Base-by-base conservation (phyloP, 2,888 invertebrate species). In the Phyllotreta striolata region DNA sequence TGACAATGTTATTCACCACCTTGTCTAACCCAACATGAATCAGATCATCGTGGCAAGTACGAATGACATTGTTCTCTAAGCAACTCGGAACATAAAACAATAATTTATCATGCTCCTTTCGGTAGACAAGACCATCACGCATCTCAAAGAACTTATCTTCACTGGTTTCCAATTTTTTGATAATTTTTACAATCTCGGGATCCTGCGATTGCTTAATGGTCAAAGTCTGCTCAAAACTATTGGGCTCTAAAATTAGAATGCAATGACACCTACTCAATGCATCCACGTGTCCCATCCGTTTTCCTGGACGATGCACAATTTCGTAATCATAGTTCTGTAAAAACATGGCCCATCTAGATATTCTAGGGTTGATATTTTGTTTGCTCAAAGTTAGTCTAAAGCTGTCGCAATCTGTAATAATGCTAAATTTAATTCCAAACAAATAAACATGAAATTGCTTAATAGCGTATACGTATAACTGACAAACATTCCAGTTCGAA, bases 1-100 rank as follows among this genome's bases (percentile, higher is more conserved):
- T 57, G 24, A 34, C 66, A 40, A 79, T 51, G n/a, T 67, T 54
- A 24, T 75, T 67, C n/a, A 70, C 51, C 35, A 70, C 70, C 66
- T 77, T 76, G 5, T 76, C 74, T 6, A 72, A 55, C 6, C 75
- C 76, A 55, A 74, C 49, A 61, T 78, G 78, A 52, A 74, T 73
- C 35, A 73, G 62, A 34, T 69, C 52, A 56, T 77, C 75, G 65
- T 77, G 76, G 13, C 64, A 66, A 7, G 63, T 60, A 38, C 66
- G 55, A 13, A 77, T 72, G 6, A 76, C 64, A 51, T 70, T 69
- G 4, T 65, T 54, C 61, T 73, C 72, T 71, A 76, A 72, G 8
- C 62, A 58, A 8, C 52, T 7, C 3, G 73, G 72, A 3, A 66
- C 66, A 59, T 64, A 65, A 63, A 69, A 72, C 34, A 55, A 2